phyloP scores from a whole-genome alignment of 2,888 invertebrate genomes.

The Eupeodes latifasciatus region DNA sequence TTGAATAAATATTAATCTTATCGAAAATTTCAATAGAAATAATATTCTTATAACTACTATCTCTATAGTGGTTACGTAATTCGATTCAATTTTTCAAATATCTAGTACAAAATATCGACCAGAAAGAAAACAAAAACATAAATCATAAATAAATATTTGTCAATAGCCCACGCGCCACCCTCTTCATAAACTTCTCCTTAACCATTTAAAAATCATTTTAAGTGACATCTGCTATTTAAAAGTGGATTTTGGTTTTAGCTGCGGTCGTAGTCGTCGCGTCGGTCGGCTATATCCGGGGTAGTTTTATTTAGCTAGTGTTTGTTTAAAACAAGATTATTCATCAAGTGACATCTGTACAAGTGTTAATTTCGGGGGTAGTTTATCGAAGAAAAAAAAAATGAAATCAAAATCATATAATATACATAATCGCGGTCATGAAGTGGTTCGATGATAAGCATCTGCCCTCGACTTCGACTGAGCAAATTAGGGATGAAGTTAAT shows the following conservation, averaged over 20 bases:
- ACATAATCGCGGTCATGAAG: conserved; percentile 5
- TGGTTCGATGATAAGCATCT: conserved; percentile 69
- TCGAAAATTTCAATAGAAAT: conserved; percentile 39
- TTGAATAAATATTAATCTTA: conserved; percentile 32
- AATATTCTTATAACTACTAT: neutral
- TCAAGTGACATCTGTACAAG: conserved; percentile 74
- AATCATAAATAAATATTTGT: conserved; percentile 70
- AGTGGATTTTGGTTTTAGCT: conserved; percentile 31
- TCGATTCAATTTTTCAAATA: conserved; percentile 28
- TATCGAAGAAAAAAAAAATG: neutral
- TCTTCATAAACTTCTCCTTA: conserved; percentile 2
- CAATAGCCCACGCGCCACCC: conserved; percentile 54
- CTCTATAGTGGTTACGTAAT: conserved; percentile 51
- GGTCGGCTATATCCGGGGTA: neutral
- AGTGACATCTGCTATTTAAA: conserved; percentile 74
- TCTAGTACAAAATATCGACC: neutral
- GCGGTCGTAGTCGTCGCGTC: no score
- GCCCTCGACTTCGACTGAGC: conserved; percentile 47
- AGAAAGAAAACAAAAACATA: neutral
- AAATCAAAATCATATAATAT: conserved; percentile 8
- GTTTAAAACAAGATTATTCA: conserved; percentile 63
- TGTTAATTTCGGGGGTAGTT: conserved; percentile 50
- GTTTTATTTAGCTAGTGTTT: conserved; percentile 30
- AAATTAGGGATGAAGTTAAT: conserved; percentile 73
- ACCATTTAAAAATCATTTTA: conserved; percentile 72